phyloP scores from a whole-genome alignment of 2,888 invertebrate species.

The Hemithea aestivaria region DNA sequence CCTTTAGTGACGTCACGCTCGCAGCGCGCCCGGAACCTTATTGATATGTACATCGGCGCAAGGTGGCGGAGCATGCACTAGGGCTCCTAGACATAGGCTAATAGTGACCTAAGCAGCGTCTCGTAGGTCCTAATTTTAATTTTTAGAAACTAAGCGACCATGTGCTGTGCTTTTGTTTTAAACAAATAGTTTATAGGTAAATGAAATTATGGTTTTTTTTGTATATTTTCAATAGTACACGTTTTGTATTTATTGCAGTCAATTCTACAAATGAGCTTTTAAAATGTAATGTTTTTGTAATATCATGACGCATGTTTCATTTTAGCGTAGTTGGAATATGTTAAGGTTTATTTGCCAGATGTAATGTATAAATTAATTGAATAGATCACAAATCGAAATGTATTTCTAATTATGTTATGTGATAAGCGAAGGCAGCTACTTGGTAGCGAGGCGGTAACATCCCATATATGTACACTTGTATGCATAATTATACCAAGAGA shows the following conservation, averaged over 20 bases:
- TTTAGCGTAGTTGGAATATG: constrained; percentile 48
- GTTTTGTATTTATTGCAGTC: constrained; percentile 72
- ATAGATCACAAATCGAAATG: constrained; percentile 64
- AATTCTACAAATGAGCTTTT: constrained; percentile 67
- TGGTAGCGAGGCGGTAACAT: constrained; percentile 69
- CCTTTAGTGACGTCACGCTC: constrained; percentile 6
- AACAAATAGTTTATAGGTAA: constrained; percentile 71
- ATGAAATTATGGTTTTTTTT: constrained; percentile 65
- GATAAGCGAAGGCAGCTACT: constrained; percentile 68
- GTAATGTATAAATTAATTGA: constrained; percentile 54
- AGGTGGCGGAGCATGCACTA: constrained; percentile 53
- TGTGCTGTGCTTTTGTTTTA: constrained; percentile 80
- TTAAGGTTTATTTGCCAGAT: constrained; percentile 62
- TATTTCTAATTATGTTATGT: constrained; percentile 62
- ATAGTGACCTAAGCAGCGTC: constrained; percentile 62
- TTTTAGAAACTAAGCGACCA: constrained; percentile 74
- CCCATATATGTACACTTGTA: constrained; percentile 61
- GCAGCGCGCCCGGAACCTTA: constrained; percentile 7
- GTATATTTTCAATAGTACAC: constrained; percentile 47
- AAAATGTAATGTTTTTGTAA: constrained; percentile 51
- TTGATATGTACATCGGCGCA: constrained; percentile 30
- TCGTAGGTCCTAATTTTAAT: constrained; percentile 69
- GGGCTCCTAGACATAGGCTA: constrained; percentile 69
- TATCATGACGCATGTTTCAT: constrained; percentile 51
- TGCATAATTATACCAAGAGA: constrained; percentile 69